These are phyloP conservation scores for Hafferia zeledoni DNA, from an alignment of 2,797 vertebrate genomes.

Conservation along the genomic window DNA sequence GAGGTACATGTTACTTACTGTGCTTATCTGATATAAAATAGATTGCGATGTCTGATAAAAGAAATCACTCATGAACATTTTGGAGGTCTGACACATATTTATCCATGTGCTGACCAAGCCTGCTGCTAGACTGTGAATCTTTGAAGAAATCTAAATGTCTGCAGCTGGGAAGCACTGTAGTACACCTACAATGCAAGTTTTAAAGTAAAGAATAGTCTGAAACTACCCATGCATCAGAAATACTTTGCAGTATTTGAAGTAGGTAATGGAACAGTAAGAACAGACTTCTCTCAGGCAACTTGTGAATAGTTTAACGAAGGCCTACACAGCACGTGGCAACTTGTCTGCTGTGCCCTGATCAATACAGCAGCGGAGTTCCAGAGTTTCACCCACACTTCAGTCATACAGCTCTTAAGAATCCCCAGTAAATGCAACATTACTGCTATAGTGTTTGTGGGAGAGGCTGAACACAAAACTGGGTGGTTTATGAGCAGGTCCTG, in stretches of 20 bases:
- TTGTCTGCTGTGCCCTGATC: background rate
- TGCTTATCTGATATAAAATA: background rate
- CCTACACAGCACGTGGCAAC: background rate
- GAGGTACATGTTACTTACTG: background rate
- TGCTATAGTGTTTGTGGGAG: slow-evolving; percentile 37
- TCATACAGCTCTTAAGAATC: background rate
- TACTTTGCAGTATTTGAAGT: background rate
- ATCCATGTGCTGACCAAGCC: background rate
- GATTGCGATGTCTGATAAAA: background rate
- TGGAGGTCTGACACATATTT: background rate
- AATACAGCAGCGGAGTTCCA: background rate
- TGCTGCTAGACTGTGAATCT: background rate
- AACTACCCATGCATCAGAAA: background rate
- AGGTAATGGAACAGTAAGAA: background rate
- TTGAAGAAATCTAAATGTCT: background rate
- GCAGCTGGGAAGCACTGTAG: background rate
- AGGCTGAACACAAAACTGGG: background rate
- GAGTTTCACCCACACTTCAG: slow-evolving; percentile 10
- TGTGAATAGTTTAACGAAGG: background rate
- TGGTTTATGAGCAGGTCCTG: background rate
- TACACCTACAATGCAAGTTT: background rate
- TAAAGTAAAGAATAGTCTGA: background rate
- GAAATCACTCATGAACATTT: background rate
- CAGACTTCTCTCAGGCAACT: background rate
- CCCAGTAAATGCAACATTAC: slow-evolving; percentile 37